A percentile compares a stretch with the other conserved stretches of the same genome.
Evolutionary conservation across 64 coral and sea anemone genomes (phyloP).

Genomic region (Montipora cactus): DNA sequence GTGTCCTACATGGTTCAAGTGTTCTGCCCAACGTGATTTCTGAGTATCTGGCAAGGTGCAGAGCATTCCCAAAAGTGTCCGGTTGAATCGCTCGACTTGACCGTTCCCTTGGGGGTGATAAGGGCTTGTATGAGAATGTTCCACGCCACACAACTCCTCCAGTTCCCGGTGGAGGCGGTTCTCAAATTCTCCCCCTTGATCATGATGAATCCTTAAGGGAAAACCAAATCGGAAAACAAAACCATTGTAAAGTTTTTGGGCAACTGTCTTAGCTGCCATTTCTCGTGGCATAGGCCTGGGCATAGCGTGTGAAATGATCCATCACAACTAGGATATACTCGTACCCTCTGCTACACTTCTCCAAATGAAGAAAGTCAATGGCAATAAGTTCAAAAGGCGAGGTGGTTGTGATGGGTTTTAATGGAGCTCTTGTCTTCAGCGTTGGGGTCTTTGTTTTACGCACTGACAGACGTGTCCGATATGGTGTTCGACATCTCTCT

Average conservation of each 20-base stretch:
- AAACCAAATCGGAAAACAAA: slow-evolving; percentile 47
- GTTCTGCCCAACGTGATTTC: slow-evolving; percentile 57
- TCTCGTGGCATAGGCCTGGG: neutral
- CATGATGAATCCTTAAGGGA: slow-evolving; percentile 21
- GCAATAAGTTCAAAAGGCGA: slow-evolving; percentile 21
- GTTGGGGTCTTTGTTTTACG: neutral
- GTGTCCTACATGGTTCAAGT: too few relatives aligned
- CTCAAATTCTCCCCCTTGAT: too few relatives aligned
- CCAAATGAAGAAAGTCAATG: slow-evolving; percentile 37
- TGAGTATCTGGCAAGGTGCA: slow-evolving; percentile 45
- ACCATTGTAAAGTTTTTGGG: slow-evolving; percentile 28
- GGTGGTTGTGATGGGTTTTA: slow-evolving; percentile 11
- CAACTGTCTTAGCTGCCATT: slow-evolving; percentile 42
- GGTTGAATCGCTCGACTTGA: too few relatives aligned
- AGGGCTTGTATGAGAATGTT: slow-evolving; percentile 23
- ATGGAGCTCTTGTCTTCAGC: slow-evolving; percentile 23
- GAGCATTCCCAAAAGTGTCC: slow-evolving; percentile 36
- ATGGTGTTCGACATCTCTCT: neutral
- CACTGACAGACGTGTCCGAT: too few relatives aligned
- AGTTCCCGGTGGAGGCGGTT: neutral
- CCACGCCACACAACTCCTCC: slow-evolving; percentile 23
- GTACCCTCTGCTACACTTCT: slow-evolving; percentile 16
- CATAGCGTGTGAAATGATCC: too few relatives aligned
- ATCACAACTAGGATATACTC: too few relatives aligned
- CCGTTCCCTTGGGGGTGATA: neutral